Conservation (phyloP, 2,888 invertebrate genomes). For the Xestia sexstrigata region DNA sequence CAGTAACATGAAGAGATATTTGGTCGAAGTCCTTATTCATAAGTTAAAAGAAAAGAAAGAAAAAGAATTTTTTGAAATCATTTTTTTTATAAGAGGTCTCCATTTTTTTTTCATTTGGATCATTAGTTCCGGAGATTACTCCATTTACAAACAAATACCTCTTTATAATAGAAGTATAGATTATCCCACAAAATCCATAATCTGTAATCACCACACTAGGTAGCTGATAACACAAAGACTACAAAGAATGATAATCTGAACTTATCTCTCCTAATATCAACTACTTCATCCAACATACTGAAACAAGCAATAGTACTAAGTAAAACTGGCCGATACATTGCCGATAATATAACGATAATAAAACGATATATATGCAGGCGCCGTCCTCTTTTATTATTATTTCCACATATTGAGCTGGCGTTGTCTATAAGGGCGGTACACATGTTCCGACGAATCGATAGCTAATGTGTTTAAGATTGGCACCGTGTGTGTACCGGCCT, state of each 20-base stretch:
- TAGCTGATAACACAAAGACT: not conserved
- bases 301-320: conserved; percentile 50
- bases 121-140: too few species aligned
- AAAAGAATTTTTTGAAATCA: too few species aligned
- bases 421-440: conserved; percentile 77
- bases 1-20: not conserved
- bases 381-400: conserved; percentile 88
- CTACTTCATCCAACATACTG: conserved; percentile 38
- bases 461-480: conserved; percentile 68
- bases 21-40: not conserved
- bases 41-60: too few species aligned
- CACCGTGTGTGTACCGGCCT: conserved; percentile 46
- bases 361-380: conserved; percentile 84
- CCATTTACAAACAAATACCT: too few species aligned
- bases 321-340: conserved; percentile 70
- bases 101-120: not conserved
- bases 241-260: conserved; percentile 3
- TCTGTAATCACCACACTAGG: not conserved
- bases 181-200: not conserved
- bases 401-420: conserved; percentile 89
- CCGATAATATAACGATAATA: conserved; percentile 83
- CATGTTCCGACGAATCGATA: conserved; percentile 66
- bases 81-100: too few species aligned
- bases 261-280: conserved; percentile 11
- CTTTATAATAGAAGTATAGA: not conserved